Evolutionary conservation across 2,888 invertebrate species (phyloP).

Genomic region (Steinernema scapterisci): DNA sequence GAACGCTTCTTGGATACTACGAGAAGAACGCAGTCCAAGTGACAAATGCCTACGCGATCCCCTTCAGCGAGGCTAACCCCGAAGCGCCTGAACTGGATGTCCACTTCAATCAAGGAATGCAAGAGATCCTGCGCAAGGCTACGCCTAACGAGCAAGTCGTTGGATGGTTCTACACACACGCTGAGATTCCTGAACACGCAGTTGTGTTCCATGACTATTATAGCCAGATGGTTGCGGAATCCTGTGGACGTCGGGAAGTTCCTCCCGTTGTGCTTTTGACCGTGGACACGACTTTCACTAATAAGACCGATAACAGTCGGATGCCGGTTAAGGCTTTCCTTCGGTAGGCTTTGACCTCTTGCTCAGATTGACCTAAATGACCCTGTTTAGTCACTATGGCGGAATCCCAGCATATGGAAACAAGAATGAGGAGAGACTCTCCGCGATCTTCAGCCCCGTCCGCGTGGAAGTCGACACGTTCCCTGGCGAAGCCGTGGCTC

Average conservation of each 20-base stretch:
- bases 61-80: conserved; percentile 81
- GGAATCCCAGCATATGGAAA: conserved; percentile 89
- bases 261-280: conserved; percentile 80
- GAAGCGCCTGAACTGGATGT: conserved; percentile 91
- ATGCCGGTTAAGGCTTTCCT: conserved; percentile 94
- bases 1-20: conserved; percentile 82
- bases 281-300: conserved; percentile 80
- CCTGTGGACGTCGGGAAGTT: conserved; percentile 52
- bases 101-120: conserved; percentile 85
- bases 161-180: conserved; percentile 96
- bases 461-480: conserved; percentile 86
- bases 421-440: conserved; percentile 75
- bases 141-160: conserved; percentile 91
- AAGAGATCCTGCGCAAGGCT: conserved; percentile 81
- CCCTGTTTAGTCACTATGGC: conserved; percentile 80
- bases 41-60: conserved; percentile 97
- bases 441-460: conserved; percentile 44
- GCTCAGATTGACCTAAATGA: neutral
- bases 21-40: conserved; percentile 70
- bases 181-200: conserved; percentile 83
- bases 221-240: conserved; percentile 54
- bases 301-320: conserved; percentile 77
- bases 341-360: conserved; percentile 70
- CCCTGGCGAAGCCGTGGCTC: conserved; percentile 81
- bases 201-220: conserved; percentile 66